Conservation (phyloP, 2,888 invertebrate species). For the Drosophila sordidula region DNA sequence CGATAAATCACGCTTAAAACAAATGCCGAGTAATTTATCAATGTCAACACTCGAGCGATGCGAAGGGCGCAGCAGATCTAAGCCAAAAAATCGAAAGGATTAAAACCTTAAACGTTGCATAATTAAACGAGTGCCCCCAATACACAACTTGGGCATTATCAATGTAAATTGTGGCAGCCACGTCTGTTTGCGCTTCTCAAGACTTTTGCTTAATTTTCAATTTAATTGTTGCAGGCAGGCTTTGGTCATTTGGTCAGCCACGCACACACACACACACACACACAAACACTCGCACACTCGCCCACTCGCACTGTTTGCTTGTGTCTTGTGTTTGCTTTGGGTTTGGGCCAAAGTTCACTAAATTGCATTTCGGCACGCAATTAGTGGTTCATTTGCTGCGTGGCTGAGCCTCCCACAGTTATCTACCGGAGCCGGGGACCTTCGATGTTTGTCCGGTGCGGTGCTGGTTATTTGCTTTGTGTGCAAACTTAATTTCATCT, state of each 20-base stretch:
- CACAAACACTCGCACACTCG: too few relatives aligned
- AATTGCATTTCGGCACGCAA: slow-evolving; percentile 84
- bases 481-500: slow-evolving; percentile 78
- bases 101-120: slow-evolving; percentile 77
- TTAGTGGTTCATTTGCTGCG: slow-evolving; percentile 83
- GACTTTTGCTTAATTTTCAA: slow-evolving; percentile 74
- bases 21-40: slow-evolving; percentile 84
- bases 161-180: slow-evolving; percentile 54
- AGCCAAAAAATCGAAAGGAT: slow-evolving; percentile 69
- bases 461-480: slow-evolving; percentile 51
- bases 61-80: slow-evolving; percentile 27
- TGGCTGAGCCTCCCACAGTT: slow-evolving; percentile 57
- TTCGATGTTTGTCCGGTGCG: slow-evolving; percentile 44
- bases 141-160: slow-evolving; percentile 32
- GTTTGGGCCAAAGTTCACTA: slow-evolving; percentile 75
- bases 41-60: slow-evolving; percentile 77
- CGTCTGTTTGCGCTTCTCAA: slow-evolving; percentile 72
- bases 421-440: slow-evolving; percentile 26
- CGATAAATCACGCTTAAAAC: slow-evolving; percentile 84
- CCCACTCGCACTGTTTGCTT: slow-evolving; percentile 5
- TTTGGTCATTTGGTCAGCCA: slow-evolving; percentile 57
- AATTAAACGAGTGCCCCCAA: slow-evolving; percentile 55
- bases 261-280: slow-evolving; percentile 5
- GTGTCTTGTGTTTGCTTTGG: slow-evolving; percentile 40
- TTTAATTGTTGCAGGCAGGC: slow-evolving; percentile 60